Percentiles rank a stretch among this genome's conserved stretches.
Evolutionary conservation across 92 coral and sea anemone species (phyloP).

Genomic region (Pocillopora grandis): DNA sequence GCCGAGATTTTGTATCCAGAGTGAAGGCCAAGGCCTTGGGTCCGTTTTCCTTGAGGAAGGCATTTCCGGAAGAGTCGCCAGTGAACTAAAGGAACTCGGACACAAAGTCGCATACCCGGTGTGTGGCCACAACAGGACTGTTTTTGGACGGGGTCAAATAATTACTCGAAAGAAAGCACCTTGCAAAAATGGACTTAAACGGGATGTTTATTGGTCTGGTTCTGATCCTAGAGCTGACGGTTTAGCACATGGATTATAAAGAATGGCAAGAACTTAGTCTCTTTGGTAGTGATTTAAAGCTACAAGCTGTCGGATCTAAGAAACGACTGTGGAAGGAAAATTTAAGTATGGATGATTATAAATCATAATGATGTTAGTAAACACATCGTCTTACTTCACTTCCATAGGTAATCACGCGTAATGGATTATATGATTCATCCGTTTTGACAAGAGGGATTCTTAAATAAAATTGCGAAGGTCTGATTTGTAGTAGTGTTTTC

Average conservation of each 20-base stretch:
- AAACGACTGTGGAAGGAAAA: not conserved
- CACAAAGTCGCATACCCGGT: constrained; percentile 76
- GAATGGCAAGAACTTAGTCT: not conserved
- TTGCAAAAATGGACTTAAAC: constrained; percentile 51
- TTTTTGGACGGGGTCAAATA: constrained; percentile 93
- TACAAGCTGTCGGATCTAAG: no score
- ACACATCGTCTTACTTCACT: no score
- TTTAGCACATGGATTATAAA: constrained; percentile 80
- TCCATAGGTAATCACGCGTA: no score
- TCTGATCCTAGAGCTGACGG: constrained; percentile 98
- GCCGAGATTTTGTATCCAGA: constrained; percentile 77
- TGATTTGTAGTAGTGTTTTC: no score
- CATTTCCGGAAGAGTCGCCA: constrained; percentile 56
- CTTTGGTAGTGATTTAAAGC: not conserved
- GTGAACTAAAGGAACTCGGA: constrained; percentile 64
- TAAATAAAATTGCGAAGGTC: no score
- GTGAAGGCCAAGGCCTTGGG: constrained; percentile 43
- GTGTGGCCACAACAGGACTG: constrained; percentile 53
- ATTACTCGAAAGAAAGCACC: constrained; percentile 60
- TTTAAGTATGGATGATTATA: not conserved
- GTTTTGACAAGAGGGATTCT: no score
- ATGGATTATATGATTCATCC: no score
- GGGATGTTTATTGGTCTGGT: constrained; percentile 92
- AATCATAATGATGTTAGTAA: no score
- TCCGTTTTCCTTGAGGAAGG: constrained; percentile 80